Percentiles rank a stretch among this genome's conserved stretches.
Evolutionary conservation across 64 coral and sea anemone genomes (phyloP).

Genomic region (Astreopora myriophthalma): DNA sequence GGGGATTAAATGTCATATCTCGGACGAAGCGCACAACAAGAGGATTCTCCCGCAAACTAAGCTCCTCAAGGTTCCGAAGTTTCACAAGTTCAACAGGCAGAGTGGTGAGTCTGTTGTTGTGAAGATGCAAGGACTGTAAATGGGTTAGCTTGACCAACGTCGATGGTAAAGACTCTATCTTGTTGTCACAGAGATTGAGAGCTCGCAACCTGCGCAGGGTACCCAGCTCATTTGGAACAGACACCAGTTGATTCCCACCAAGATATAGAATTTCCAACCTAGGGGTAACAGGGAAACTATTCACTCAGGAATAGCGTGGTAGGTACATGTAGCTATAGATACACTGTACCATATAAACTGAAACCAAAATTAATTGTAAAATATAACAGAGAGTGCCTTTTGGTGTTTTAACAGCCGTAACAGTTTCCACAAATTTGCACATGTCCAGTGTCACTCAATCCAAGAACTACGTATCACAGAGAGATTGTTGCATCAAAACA

Average conservation of each 20-base stretch:
- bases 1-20: constrained; percentile 80
- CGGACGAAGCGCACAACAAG: constrained; percentile 94
- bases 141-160: constrained; percentile 73
- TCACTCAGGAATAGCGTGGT: no score
- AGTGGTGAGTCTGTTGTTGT: constrained; percentile 91
- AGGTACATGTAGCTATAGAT: no score
- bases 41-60: constrained; percentile 93
- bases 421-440: no score
- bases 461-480: no score
- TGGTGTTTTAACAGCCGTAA: no score
- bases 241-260: constrained; percentile 87
- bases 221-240: constrained; percentile 84
- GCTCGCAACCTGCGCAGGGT: constrained; percentile 70
- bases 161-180: constrained; percentile 73
- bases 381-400: no score
- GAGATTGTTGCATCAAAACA: no score
- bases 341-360: no score
- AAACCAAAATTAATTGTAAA: no score
- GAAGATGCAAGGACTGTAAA: constrained; percentile 90
- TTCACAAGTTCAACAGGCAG: constrained; percentile 87
- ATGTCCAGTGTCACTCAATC: no score
- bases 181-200: constrained; percentile 90
- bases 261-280: constrained; percentile 96
- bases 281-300: neutral
- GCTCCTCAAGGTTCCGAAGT: constrained; percentile 87